These are phyloP conservation scores for Thereva nobilitata DNA, from an alignment of 2,888 invertebrate species.

Conservation along the genomic window DNA sequence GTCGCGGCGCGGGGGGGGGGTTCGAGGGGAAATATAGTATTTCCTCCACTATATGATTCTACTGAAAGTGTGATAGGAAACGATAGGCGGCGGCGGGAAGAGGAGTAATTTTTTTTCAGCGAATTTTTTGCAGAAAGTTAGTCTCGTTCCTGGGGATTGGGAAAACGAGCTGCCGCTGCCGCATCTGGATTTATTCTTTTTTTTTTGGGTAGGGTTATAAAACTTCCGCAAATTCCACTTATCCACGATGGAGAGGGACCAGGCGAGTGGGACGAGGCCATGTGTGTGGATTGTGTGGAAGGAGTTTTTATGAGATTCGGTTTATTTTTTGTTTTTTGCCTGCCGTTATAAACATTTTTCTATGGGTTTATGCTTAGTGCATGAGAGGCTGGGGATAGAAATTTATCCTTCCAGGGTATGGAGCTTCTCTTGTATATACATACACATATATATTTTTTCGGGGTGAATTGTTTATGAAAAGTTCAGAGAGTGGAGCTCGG, in stretches of 20 bases:
- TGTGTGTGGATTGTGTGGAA: not conserved
- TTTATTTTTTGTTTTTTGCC: too few species aligned
- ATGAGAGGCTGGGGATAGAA: not conserved
- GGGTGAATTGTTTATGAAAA: constrained; percentile 1
- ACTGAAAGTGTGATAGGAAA: too few species aligned
- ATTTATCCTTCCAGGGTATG: not conserved
- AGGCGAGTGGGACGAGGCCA: constrained; percentile 1
- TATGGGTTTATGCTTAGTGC: not conserved
- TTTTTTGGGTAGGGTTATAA: not conserved
- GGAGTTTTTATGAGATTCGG: not conserved
- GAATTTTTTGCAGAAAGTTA: too few species aligned
- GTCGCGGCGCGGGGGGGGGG: too few species aligned
- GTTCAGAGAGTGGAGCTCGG: constrained; percentile 1
- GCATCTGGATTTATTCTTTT: not conserved
- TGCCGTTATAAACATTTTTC: constrained; percentile 9
- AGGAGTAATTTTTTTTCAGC: too few species aligned
- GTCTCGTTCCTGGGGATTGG: too few species aligned
- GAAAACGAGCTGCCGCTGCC: not conserved
- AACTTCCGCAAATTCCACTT: constrained; percentile 10
- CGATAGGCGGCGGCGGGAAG: too few species aligned
- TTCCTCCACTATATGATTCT: too few species aligned
- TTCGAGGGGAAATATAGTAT: too few species aligned
- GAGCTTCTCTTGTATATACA: not conserved
- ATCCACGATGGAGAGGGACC: not conserved
- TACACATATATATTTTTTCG: not conserved